phyloP scores from a whole-genome alignment of 2,888 invertebrate genomes.

The Tortricodes alternella region DNA sequence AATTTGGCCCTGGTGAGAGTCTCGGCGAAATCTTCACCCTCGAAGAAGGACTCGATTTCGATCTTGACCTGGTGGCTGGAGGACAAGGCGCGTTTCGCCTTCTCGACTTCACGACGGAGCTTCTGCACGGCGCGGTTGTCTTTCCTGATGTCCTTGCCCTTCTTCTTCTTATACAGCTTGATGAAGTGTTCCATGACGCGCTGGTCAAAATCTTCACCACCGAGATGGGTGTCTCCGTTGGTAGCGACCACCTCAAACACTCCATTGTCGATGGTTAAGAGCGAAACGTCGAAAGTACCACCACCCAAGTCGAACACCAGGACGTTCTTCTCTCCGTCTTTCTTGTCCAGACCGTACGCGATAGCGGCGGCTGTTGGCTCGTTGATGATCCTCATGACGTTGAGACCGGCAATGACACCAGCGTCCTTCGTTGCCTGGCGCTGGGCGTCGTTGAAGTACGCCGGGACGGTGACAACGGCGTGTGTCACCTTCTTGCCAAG shows the following conservation, averaged over 20 bases:
- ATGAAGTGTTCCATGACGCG: conserved; percentile 99
- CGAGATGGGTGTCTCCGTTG: conserved; percentile 98
- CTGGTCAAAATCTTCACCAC: conserved; percentile 99
- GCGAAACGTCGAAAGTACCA: conserved; percentile 99
- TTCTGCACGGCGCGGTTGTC: conserved; percentile 98
- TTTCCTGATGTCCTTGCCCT: conserved; percentile 97
- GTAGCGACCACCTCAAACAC: conserved; percentile 97
- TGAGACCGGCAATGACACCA: conserved; percentile 95
- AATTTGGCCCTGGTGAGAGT: conserved; percentile 99
- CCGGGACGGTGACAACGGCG: conserved; percentile 96
- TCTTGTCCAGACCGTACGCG: conserved; percentile 98
- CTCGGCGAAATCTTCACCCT: conserved; percentile 99
- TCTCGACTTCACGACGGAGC: conserved; percentile 97
- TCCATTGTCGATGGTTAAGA: conserved; percentile 98
- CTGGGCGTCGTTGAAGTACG: conserved; percentile 99
- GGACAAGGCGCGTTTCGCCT: conserved; percentile 97
- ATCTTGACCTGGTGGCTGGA: conserved; percentile 97
- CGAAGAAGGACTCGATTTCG: conserved; percentile 99
- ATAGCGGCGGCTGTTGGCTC: conserved; percentile 99
- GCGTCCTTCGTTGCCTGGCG: conserved; percentile 99
- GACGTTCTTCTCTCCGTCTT: conserved; percentile 98
- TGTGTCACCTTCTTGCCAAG: conserved; percentile 93
- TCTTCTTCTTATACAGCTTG: conserved; percentile 99
- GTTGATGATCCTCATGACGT: conserved; percentile 98
- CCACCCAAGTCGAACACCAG: conserved; percentile 99